phyloP scores from a whole-genome alignment of 2,113 vertebrate genomes.

The Opisthocomus hoazin region DNA sequence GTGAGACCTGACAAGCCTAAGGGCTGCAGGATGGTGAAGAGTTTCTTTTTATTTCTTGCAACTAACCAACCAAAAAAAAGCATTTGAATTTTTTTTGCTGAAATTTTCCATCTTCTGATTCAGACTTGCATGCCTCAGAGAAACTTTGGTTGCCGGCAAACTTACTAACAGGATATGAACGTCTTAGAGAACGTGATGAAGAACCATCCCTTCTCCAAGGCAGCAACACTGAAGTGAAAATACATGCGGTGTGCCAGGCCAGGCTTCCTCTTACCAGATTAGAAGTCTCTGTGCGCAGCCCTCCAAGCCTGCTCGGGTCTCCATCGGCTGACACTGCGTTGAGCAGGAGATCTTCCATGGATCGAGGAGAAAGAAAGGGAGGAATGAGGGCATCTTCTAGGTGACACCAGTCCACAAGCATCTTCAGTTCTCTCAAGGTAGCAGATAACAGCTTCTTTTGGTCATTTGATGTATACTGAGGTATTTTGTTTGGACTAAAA shows the following conservation, averaged over 20 bases:
- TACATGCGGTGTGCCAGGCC: rapidly evolving
- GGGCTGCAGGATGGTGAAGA: background rate
- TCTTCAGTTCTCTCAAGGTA: background rate
- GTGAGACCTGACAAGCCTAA: background rate
- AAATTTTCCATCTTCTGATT: background rate
- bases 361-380: background rate
- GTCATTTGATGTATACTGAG: background rate
- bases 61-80: background rate
- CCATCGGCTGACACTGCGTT: rapidly evolving
- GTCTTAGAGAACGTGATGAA: background rate
- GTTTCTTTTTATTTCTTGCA: background rate
- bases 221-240: background rate
- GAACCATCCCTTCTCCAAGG: background rate
- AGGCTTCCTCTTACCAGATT: no score
- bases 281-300: background rate
- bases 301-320: background rate
- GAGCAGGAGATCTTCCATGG: background rate
- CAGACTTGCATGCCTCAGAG: background rate
- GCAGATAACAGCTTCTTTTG: background rate
- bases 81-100: background rate
- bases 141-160: background rate
- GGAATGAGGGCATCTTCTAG: background rate
- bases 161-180: background rate
- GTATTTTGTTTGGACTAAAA: background rate
- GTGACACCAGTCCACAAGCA: background rate